Conservation (phyloP, 2,113 vertebrate genomes). For the Craseonycteris thonglongyai region DNA sequence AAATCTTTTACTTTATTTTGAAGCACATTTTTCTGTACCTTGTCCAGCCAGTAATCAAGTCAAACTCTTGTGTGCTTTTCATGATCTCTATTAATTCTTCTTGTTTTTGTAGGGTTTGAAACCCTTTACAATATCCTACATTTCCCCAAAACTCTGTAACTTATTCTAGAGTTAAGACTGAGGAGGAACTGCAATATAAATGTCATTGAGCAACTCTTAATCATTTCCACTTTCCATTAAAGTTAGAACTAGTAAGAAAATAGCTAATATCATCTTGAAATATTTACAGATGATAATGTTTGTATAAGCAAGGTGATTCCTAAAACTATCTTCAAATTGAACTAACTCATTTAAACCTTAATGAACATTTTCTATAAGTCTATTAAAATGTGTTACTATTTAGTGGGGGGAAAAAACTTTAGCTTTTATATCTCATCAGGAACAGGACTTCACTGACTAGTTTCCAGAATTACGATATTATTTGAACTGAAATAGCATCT, state of each 20-base stretch:
- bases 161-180: neutral
- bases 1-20: slow-evolving; percentile 10
- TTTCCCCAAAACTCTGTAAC: neutral
- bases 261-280: neutral
- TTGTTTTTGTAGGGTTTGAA: neutral
- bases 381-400: neutral
- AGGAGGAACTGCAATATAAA: neutral
- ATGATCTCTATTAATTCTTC: neutral
- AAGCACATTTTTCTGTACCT: neutral
- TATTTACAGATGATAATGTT: neutral
- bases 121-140: neutral
- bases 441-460: neutral
- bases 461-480: neutral
- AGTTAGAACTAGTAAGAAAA: neutral
- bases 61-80: neutral
- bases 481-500: neutral
- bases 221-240: neutral
- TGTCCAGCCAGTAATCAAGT: neutral
- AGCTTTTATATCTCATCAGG: neutral
- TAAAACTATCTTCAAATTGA: neutral
- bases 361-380: neutral
- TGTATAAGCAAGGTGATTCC: neutral
- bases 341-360: neutral
- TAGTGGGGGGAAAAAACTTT: neutral
- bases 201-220: neutral